Base-by-base conservation (phyloP, 2,888 invertebrate species). In the Thereva nobilitata region DNA sequence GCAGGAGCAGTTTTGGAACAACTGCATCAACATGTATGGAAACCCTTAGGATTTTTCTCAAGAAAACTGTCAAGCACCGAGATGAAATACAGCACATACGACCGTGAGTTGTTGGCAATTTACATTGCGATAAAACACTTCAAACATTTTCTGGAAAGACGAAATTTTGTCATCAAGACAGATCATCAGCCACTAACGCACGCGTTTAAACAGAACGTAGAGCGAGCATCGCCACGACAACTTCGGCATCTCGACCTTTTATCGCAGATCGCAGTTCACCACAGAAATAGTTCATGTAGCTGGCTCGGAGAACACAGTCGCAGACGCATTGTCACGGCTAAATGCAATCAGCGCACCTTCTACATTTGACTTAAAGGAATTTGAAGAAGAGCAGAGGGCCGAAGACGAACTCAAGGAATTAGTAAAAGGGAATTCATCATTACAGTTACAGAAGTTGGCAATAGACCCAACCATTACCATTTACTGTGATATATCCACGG, bases 401-500 rank as follows among this genome's bases (percentile, higher is more conserved):
- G 59, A 59, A n/a, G 9, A 8, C 6, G 40, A 59, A 12, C 9
- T 57, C 8, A 41, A 56, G 34, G 10, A 4, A 7, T 41, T 56
- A 12, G 12, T 56, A 3, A 23, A 56, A 5, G 8, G 8, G 4
- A 23, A 41, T 34, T 10, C 56, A 7, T 56, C 56, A 7, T 8
- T 41, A 7, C n/a, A 6, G 5, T 34, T 56, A 2, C 10, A 42
- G 12, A 42, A 44, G 34, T 12, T 42, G 0, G 5, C 3, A 7
- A 10, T 53, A 6, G 23, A 41, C 4, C 6, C 64, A 5, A 41
- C 4, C n/a, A 54, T 35, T 2, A 41, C 4, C 6, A n/a, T 64
- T n/a, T 42, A 34, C 9, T 64, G 64, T 41, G 64, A 54, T 37
- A 37, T 12, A 5, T 54, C 64, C 9, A 54, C 53, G 4, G 54